Base-by-base conservation (phyloP, 2,888 invertebrate species). In the Amblyjoppa fuscipennis region DNA sequence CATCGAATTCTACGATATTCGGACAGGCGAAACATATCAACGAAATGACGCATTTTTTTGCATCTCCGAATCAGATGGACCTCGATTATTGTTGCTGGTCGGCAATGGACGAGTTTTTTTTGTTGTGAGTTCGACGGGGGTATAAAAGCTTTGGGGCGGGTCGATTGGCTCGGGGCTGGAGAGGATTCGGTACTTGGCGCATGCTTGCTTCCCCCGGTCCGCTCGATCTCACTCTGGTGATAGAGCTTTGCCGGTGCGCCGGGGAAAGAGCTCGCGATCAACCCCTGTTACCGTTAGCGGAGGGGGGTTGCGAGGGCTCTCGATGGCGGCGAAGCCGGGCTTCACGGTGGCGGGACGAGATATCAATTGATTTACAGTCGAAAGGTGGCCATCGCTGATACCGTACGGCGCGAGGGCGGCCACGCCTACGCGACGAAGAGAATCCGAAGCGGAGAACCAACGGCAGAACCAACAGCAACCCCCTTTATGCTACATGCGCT, bases 351-450 rank as follows among this genome's bases (percentile, higher is more conserved):
- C 87, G 87, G 45, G 83, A 80, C 90, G 90, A 88, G 93, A 93
- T 93, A 93, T 93, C 93, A 93, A 94, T 94, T 94, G 94, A 94
- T 94, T 94, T 93, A 94, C 92, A 92, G 93, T 92, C 91, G 91
- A 93, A 94, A 93, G 93, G 93, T 94, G 94, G 94, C 93, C 93
- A 93, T 93, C 91, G 93, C 92, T 93, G 94, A 94, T 94, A 94
- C 92, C 92, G 91, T 91, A 88, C 70, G 69, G 25, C 53, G 61
- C 51, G 71, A 34, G 61, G 84, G 89, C 90, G 90, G 91, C 94
- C 93, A 93, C 94, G 93, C 94, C 94, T 92, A 93, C 93, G 90
- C 89, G 85, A 78, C 85, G 87, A 86, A 83, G 87, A 73, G 64
- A 31, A 59, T 31, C 41, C 70, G 79, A 41, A 59, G 38, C 79